phyloP scores from a whole-genome alignment of 1,140 invertebrate species.

The Solenopsis fugax region DNA sequence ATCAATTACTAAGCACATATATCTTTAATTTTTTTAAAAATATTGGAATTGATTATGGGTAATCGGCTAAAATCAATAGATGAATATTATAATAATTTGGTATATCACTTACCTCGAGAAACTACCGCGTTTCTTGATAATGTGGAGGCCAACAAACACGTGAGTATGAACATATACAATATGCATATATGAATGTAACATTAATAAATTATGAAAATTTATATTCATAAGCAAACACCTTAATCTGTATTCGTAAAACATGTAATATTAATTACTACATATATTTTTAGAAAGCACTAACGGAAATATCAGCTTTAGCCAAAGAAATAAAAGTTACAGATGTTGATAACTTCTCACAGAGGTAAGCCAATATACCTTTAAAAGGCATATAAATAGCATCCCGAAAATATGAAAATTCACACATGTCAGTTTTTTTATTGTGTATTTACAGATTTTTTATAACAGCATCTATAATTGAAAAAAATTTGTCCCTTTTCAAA shows the following conservation, averaged over 20 bases:
- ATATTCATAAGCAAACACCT: background rate
- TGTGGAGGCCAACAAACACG: too few relatives aligned
- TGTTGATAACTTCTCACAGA: background rate
- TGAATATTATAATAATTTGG: background rate
- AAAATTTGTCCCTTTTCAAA: conserved; percentile 18
- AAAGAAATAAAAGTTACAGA: background rate
- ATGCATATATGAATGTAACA: background rate
- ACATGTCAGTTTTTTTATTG: background rate
- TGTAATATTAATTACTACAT: background rate
- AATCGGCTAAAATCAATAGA: background rate
- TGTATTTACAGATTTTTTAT: conserved; percentile 28
- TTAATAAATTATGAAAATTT: conserved; percentile 2
- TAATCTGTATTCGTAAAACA: background rate
- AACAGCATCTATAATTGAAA: background rate
- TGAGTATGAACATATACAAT: background rate
- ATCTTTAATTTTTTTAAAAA: background rate
- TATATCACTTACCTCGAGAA: background rate
- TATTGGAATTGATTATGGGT: background rate
- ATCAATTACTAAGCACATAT: background rate
- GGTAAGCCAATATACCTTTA: background rate
- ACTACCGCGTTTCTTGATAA: background rate
- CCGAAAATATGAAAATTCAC: background rate
- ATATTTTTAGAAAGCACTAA: background rate
- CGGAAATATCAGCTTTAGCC: background rate
- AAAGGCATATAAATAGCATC: background rate